Percentiles rank a stretch among this genome's conserved stretches.
phyloP scores from a whole-genome alignment of 1,140 invertebrate species.

The Bombyx mori region ASM3026992v2 NC_085117.1:12201501-12202000 shows the following conservation, averaged over 20 bases:
- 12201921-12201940: conserved; percentile 64
- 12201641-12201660: no score
- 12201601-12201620: no score
- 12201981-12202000: conserved; percentile 62
- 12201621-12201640: no score
- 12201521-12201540: no score
- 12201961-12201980: conserved; percentile 52
- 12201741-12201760: conserved; percentile 46
- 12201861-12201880: conserved; percentile 61
- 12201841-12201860: conserved; percentile 64
- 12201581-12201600: no score
- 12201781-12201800: conserved; percentile 33
- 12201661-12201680: no score
- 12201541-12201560: no score
- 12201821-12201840: conserved; percentile 52
- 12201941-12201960: conserved; percentile 36
- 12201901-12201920: conserved; percentile 70
- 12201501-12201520: no score
- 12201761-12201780: conserved; percentile 27
- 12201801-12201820: conserved; percentile 24
- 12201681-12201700: no score
- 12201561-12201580: no score
- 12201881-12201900: conserved; percentile 62
- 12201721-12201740: no score
- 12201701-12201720: no score